phyloP scores from a whole-genome alignment of 30 jellyfish, hydroid and myxozoan genomes.

The Sanderia malayensis region DNA sequence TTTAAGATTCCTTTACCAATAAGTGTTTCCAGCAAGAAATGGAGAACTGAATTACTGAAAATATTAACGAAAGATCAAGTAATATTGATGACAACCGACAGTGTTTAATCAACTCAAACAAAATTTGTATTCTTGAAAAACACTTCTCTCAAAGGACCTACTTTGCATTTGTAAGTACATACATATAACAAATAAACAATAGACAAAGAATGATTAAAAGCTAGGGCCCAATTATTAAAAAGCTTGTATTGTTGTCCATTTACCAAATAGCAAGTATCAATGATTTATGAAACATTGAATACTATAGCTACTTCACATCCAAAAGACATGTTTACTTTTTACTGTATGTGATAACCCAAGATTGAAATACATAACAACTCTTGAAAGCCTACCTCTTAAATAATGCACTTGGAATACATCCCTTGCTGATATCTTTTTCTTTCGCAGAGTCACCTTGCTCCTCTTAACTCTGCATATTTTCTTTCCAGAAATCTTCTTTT shows the following conservation, averaged over 20 bases:
- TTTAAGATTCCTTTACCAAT: neutral
- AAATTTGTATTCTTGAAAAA: neutral
- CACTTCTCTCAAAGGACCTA: neutral
- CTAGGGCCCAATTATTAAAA: conserved; percentile 6
- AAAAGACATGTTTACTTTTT: conserved; percentile 6
- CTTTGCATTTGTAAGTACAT: neutral
- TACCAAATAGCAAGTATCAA: conserved; percentile 7
- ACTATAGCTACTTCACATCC: conserved; percentile 7
- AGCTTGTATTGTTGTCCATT: conserved; percentile 1
- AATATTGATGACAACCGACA: neutral
- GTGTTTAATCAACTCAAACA: neutral
- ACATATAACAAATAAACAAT: neutral
- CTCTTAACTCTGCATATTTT: conserved; percentile 19
- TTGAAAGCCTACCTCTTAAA: conserved; percentile 31
- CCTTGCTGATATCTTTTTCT: conserved; percentile 27
- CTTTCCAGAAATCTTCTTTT: conserved; percentile 31
- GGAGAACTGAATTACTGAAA: neutral
- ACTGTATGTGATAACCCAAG: neutral
- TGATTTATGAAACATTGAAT: conserved; percentile 2
- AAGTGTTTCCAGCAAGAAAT: neutral
- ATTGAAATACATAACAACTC: conserved; percentile 12
- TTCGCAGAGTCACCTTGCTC: conserved; percentile 32
- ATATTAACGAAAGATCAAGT: neutral
- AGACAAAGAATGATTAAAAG: conserved; percentile 6
- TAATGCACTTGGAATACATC: conserved; percentile 32